These are phyloP conservation scores for Rostratula benghalensis DNA, from an alignment of 2,113 vertebrate species.

Conservation along the genomic window DNA sequence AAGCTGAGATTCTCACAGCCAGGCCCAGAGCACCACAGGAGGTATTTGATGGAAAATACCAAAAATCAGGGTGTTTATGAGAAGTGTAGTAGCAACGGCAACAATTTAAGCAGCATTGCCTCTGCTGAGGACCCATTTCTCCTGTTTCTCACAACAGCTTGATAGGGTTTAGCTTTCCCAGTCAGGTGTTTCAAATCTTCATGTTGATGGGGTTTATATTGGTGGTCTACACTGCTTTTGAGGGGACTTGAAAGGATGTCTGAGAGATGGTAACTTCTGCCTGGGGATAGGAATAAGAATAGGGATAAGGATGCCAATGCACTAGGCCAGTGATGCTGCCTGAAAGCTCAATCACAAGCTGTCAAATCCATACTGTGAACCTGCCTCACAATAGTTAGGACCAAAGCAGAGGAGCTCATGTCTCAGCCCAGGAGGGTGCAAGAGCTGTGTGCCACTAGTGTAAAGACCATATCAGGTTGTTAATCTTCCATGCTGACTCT, in stretches of 20 bases:
- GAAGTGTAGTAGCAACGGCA: neutral
- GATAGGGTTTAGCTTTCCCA: neutral
- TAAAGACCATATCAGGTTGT: neutral
- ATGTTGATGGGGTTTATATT: neutral
- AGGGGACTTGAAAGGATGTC: neutral
- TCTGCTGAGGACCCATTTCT: neutral
- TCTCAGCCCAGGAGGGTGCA: neutral
- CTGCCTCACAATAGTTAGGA: neutral
- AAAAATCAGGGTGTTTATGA: neutral
- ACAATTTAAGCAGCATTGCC: neutral
- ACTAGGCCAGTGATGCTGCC: neutral
- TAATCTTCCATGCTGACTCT: accelerated
- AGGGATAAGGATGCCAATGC: neutral
- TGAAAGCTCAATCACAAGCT: neutral
- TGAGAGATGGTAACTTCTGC: neutral
- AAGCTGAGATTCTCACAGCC: neutral
- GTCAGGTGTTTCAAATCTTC: neutral
- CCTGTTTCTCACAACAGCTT: neutral
- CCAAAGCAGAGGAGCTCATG: neutral
- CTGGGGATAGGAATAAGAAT: neutral
- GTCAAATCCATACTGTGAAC: neutral
- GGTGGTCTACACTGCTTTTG: neutral
- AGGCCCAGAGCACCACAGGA: accelerated
- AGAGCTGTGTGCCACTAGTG: neutral
- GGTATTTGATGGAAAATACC: neutral